A percentile compares a stretch with the other conserved stretches of the same genome.
phyloP scores from a whole-genome alignment of 2,888 invertebrate species.

The Rosalia funebris region DNA sequence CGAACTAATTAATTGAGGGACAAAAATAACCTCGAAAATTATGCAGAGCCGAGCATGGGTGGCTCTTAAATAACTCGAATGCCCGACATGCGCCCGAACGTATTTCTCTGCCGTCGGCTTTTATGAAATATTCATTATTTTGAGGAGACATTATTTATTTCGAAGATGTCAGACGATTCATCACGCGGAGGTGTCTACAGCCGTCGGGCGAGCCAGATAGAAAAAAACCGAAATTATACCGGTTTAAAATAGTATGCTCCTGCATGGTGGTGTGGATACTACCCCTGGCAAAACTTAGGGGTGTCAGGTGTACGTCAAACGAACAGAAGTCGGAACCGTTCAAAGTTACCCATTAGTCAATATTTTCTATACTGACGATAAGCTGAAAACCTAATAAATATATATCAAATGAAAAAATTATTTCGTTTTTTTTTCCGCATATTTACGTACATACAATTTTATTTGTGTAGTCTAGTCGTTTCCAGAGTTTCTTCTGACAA shows the following conservation, averaged over 20 bases:
- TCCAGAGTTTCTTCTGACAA: too few relatives aligned
- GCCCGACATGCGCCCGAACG: conserved; percentile 14
- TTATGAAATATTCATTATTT: conserved; percentile 22
- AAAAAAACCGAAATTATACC: neutral
- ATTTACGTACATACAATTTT: too few relatives aligned
- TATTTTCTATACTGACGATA: too few relatives aligned
- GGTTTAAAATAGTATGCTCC: conserved; percentile 4
- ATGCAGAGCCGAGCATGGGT: conserved; percentile 18
- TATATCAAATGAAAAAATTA: too few relatives aligned
- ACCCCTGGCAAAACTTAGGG: too few relatives aligned
- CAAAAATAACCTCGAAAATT: conserved; percentile 27
- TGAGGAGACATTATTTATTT: conserved; percentile 13
- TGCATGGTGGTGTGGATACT: too few relatives aligned
- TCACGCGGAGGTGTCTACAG: conserved; percentile 6
- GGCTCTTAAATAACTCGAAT: conserved; percentile 31
- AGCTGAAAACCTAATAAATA: too few relatives aligned
- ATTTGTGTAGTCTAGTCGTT: too few relatives aligned
- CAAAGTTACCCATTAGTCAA: too few relatives aligned
- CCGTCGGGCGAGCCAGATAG: conserved; percentile 1
- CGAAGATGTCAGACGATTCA: conserved; percentile 8
- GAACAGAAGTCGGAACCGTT: too few relatives aligned
- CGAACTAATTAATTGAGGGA: conserved; percentile 28
- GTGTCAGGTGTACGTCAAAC: too few relatives aligned
- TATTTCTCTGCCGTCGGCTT: conserved; percentile 10
- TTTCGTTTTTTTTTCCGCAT: too few relatives aligned